A percentile compares a stretch with the other conserved stretches of the same genome.
These are phyloP conservation scores for Drosophila eugracilis DNA, from an alignment of 1,140 invertebrate genomes.

Conservation along the genomic window DNA sequence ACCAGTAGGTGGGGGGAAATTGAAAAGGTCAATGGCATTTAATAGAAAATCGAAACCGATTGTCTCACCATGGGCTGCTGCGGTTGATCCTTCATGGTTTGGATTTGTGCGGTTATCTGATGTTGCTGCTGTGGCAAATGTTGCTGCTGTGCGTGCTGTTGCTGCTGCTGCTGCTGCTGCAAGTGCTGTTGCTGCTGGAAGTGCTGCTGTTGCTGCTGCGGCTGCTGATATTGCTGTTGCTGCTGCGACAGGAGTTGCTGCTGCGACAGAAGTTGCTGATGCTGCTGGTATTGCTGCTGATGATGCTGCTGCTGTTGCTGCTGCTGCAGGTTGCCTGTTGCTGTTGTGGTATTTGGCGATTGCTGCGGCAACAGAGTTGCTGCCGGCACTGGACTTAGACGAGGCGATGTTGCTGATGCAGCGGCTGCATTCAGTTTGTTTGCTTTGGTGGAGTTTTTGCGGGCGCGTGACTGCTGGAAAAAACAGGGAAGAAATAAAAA, in stretches of 20 bases:
- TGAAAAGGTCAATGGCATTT: conserved; percentile 70
- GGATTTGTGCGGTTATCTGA: conserved; percentile 84
- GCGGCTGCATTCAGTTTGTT: conserved; percentile 77
- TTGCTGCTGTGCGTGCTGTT: conserved; percentile 68
- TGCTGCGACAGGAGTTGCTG: conserved; percentile 60
- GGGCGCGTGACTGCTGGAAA: conserved; percentile 74
- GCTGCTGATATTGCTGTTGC: conserved; percentile 60
- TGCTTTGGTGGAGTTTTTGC: conserved; percentile 81
- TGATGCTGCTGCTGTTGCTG: conserved; percentile 58
- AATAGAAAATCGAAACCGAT: conserved; percentile 36
- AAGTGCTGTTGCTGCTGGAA: conserved; percentile 59
- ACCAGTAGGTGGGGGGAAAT: conserved; percentile 1
- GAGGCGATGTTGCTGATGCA: conserved; percentile 80
- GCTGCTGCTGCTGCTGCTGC: conserved; percentile 62
- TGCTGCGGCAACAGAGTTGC: conserved; percentile 80
- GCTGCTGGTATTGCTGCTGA: conserved; percentile 62
- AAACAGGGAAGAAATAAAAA: neutral
- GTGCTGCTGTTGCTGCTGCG: conserved; percentile 61
- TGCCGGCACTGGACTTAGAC: conserved; percentile 81
- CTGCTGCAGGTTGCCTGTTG: conserved; percentile 46
- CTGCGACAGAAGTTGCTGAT: conserved; percentile 52
- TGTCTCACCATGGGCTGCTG: conserved; percentile 83
- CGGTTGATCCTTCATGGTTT: conserved; percentile 85
- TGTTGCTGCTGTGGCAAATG: conserved; percentile 81
- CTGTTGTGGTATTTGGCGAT: conserved; percentile 81